Conservation (phyloP, 2,888 invertebrate species). For the Agriopis marginaria region DNA sequence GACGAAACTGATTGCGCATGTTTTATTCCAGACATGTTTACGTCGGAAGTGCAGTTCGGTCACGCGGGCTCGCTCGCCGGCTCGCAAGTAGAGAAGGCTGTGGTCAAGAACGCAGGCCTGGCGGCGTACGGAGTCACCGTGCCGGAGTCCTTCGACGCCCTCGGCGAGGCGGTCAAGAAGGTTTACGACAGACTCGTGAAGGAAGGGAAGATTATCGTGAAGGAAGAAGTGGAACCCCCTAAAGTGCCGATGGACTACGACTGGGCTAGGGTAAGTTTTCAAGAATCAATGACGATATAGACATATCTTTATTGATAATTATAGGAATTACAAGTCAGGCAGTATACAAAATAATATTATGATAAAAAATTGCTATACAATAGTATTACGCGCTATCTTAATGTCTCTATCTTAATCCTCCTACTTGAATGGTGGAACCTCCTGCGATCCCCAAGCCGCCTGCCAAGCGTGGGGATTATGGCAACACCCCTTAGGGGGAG, state of each 20-base stretch:
- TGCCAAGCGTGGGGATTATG: too few relatives aligned
- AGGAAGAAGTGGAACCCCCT: constrained; percentile 97
- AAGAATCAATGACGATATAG: too few relatives aligned
- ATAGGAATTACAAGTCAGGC: too few relatives aligned
- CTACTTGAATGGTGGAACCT: too few relatives aligned
- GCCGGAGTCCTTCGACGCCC: constrained; percentile 96
- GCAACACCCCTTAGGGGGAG: too few relatives aligned
- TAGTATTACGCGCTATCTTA: too few relatives aligned
- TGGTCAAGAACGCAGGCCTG: constrained; percentile 95
- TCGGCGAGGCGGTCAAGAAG: constrained; percentile 84
- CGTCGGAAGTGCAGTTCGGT: constrained; percentile 98
- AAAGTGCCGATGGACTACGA: constrained; percentile 99
- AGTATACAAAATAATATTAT: too few relatives aligned
- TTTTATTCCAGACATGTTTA: constrained; percentile 89
- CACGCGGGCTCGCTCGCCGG: constrained; percentile 99
- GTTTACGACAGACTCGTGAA: constrained; percentile 92
- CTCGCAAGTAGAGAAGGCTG: constrained; percentile 96
- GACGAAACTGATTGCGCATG: too few relatives aligned
- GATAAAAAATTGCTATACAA: too few relatives aligned
- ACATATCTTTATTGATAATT: too few relatives aligned
- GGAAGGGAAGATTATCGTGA: constrained; percentile 93
- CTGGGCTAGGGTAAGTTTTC: constrained; percentile 93
- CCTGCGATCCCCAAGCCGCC: too few relatives aligned
- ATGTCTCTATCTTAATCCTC: too few relatives aligned
- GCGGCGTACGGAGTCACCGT: constrained; percentile 94